Conservation (phyloP, 2,797 vertebrate species). For the Gouania willdenowi region DNA sequence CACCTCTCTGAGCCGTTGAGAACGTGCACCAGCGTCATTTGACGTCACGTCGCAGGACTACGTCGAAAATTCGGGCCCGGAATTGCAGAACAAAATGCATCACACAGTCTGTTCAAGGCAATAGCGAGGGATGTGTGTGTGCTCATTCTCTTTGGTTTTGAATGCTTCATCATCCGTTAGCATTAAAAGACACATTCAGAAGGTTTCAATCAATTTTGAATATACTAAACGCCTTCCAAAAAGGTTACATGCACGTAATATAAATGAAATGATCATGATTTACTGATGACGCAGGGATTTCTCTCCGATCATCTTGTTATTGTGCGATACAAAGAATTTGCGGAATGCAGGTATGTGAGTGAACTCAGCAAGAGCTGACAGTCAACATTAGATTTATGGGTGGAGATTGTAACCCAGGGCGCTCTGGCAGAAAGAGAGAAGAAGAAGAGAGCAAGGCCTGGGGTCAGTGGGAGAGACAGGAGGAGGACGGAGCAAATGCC, state of each 20-base stretch:
- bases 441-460: constrained; percentile 28
- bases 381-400: constrained; percentile 50
- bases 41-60: too few species aligned
- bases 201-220: too few species aligned
- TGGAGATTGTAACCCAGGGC: constrained; percentile 49
- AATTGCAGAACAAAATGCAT: too few species aligned
- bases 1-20: too few species aligned
- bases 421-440: constrained; percentile 39
- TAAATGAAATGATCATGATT: constrained; percentile 22
- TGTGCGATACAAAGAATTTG: constrained; percentile 45
- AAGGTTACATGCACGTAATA: constrained; percentile 23
- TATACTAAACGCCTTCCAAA: too few species aligned
- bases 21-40: too few species aligned
- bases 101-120: too few species aligned
- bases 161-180: too few species aligned
- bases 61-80: too few species aligned
- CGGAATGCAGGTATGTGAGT: constrained; percentile 45
- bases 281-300: constrained; percentile 41
- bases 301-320: constrained; percentile 44
- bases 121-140: too few species aligned
- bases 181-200: too few species aligned
- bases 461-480: constrained; percentile 12
- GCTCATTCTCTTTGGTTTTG: too few species aligned
- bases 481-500: constrained; percentile 24
- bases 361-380: constrained; percentile 53